phyloP scores from a whole-genome alignment of 2,113 vertebrate species.

The Caranx ignobilis region DNA sequence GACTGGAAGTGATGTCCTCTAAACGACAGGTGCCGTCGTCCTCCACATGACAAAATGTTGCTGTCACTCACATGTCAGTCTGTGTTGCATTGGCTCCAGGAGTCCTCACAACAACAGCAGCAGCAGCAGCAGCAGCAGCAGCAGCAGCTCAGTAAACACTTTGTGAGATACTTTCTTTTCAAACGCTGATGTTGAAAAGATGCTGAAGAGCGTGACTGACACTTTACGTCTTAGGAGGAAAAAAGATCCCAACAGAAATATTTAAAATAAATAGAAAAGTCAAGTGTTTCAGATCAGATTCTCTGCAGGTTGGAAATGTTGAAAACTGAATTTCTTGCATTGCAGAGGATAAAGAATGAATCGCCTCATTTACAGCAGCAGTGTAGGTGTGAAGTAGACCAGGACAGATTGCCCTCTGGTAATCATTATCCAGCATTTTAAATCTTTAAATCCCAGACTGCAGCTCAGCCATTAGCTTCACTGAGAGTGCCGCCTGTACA shows the following conservation, averaged over 20 bases:
- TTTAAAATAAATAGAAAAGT: neutral
- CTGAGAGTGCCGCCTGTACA: neutral
- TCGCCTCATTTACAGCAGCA: neutral
- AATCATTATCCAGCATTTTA: slow-evolving; percentile 58
- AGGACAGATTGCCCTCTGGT: neutral
- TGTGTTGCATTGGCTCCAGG: slow-evolving; percentile 6
- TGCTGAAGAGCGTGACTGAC: neutral
- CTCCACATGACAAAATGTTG: slow-evolving; percentile 1
- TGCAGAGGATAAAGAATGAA: neutral
- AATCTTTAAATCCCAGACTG: slow-evolving; percentile 19
- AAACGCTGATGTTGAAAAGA: too few relatives aligned
- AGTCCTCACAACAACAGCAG: neutral
- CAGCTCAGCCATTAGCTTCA: slow-evolving; percentile 31
- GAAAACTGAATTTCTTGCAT: neutral
- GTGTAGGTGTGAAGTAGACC: neutral
- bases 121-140: neutral
- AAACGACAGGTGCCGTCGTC: slow-evolving; percentile 5
- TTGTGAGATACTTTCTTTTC: neutral
- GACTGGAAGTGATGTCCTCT: slow-evolving; percentile 45
- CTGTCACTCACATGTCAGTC: slow-evolving; percentile 47
- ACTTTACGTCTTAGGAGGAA: neutral
- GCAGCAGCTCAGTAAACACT: slow-evolving; percentile 7
- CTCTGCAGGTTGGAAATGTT: neutral
- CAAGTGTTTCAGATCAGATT: neutral
- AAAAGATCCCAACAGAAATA: neutral